Percentiles rank a stretch among this genome's conserved stretches.
Evolutionary conservation across 64 coral and sea anemone species (phyloP).

Genomic region (Trachythela sp.): DNA sequence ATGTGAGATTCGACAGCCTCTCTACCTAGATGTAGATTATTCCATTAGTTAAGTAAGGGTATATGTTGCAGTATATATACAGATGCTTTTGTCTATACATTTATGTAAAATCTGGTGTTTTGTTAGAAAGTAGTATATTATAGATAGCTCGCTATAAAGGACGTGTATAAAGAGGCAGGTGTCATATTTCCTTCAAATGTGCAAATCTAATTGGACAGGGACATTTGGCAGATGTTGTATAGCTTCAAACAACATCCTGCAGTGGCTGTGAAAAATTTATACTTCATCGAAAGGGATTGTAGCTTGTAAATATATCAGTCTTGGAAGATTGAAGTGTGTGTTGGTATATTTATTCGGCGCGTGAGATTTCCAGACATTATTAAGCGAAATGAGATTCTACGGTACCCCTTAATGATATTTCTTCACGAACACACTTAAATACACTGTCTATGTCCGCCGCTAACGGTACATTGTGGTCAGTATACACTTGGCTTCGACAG

Average conservation of each 20-base stretch:
- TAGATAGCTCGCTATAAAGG: too few species aligned
- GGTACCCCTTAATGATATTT: neutral
- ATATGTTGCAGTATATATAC: too few species aligned
- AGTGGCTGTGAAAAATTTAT: neutral
- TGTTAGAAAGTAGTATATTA: too few species aligned
- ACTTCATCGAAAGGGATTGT: neutral
- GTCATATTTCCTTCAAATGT: neutral
- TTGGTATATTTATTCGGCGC: neutral
- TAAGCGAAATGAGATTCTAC: neutral
- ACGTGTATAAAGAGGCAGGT: neutral
- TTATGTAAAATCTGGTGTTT: too few species aligned
- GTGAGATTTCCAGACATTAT: neutral
- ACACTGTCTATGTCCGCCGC: too few species aligned
- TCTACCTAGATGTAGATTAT: too few species aligned
- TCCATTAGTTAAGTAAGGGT: too few species aligned
- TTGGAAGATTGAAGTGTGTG: neutral
- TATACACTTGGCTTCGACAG: neutral
- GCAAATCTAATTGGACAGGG: neutral
- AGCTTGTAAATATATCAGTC: neutral
- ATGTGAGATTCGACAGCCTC: too few species aligned
- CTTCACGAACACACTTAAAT: neutral
- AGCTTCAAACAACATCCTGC: neutral
- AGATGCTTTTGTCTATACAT: too few species aligned
- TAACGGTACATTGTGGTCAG: neutral
- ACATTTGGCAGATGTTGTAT: conserved; percentile 19